Evolutionary conservation across 2,888 invertebrate genomes (phyloP).

Genomic region (Philereme transversata): DNA sequence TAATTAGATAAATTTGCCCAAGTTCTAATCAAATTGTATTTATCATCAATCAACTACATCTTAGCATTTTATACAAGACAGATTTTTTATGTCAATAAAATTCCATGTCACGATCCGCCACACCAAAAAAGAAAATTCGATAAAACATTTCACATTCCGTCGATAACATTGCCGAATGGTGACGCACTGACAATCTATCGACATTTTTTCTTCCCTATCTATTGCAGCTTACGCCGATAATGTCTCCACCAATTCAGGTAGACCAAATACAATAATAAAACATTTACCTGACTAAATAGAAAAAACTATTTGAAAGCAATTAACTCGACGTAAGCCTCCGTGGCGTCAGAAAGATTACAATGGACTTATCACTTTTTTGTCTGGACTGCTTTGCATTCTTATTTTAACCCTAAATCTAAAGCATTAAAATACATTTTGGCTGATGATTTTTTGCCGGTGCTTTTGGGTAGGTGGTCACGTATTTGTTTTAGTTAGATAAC

Average conservation of each 20-base stretch:
- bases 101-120: slow-evolving; percentile 19
- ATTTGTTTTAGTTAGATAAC: slow-evolving; percentile 76
- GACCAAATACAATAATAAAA: slow-evolving; percentile 74
- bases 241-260: slow-evolving; percentile 79
- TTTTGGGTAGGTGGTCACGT: slow-evolving; percentile 71
- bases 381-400: slow-evolving; percentile 26
- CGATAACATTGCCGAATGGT: slow-evolving; percentile 64
- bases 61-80: too few relatives aligned
- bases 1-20: too few relatives aligned
- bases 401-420: slow-evolving; percentile 42
- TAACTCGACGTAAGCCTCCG: slow-evolving; percentile 73
- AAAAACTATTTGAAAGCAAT: slow-evolving; percentile 77
- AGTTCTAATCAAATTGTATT: too few relatives aligned
- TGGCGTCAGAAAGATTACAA: slow-evolving; percentile 82
- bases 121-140: slow-evolving; percentile 58
- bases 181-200: slow-evolving; percentile 56
- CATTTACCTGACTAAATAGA: slow-evolving; percentile 60
- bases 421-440: slow-evolving; percentile 44
- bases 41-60: too few relatives aligned
- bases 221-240: slow-evolving; percentile 54
- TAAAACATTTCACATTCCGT: slow-evolving; percentile 54
- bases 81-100: slow-evolving; percentile 3
- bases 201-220: slow-evolving; percentile 60
- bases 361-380: slow-evolving; percentile 79
- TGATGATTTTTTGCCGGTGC: slow-evolving; percentile 14